Evolutionary conservation across 2,797 vertebrate species (phyloP).

Genomic region (Neostethus bicornis): DNA sequence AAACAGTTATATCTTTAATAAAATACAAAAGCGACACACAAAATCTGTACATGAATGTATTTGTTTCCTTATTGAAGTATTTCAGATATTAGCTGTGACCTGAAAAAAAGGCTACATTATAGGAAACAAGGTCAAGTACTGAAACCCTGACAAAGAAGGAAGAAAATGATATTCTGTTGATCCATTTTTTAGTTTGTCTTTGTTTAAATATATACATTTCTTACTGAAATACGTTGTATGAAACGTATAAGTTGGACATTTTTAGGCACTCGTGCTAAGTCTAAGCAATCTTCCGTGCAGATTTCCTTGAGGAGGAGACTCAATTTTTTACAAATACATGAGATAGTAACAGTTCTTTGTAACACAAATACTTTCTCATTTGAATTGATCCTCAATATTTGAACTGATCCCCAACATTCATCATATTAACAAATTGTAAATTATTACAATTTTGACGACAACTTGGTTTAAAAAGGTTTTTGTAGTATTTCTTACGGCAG

Average conservation of each 20-base stretch:
- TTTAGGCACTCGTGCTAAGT: too few relatives aligned
- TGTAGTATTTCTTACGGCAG: neutral
- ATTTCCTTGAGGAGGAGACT: too few relatives aligned
- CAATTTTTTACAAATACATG: too few relatives aligned
- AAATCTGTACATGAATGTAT: slow-evolving; percentile 67
- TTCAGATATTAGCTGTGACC: slow-evolving; percentile 33
- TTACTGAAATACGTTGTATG: too few relatives aligned
- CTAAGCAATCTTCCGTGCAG: too few relatives aligned
- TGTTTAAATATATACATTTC: neutral
- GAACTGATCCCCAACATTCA: too few relatives aligned
- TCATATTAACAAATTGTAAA: too few relatives aligned
- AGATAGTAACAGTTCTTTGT: too few relatives aligned
- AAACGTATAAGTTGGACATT: too few relatives aligned
- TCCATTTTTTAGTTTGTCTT: neutral
- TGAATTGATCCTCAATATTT: too few relatives aligned
- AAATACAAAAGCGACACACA: slow-evolving; percentile 73
- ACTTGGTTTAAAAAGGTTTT: neutral
- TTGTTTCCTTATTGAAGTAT: slow-evolving; percentile 36
- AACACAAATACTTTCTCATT: too few relatives aligned
- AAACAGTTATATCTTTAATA: slow-evolving; percentile 72
- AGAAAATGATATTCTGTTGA: neutral
- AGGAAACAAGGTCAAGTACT: slow-evolving; percentile 30
- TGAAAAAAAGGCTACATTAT: slow-evolving; percentile 58
- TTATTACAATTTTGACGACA: too few relatives aligned
- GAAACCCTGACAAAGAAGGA: neutral